Base-by-base conservation (phyloP, 2,113 vertebrate species). In the Syngnathus floridae region DNA sequence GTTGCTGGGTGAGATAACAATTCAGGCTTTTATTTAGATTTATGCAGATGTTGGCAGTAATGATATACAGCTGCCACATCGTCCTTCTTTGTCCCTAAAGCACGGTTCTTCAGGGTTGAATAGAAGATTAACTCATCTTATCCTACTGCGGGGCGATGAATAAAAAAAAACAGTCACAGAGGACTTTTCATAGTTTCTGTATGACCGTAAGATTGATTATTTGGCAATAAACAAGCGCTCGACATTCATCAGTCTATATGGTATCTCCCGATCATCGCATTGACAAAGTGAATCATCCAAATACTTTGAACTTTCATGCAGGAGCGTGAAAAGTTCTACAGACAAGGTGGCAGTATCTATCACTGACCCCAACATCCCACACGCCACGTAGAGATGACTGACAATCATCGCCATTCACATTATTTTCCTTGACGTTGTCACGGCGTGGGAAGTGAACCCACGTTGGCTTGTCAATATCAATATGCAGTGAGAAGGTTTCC, bases 1-100 rank as follows among this genome's bases (percentile, higher is more conserved):
- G 77, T 74, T 79, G 76, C 70, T 65, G 62, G 58, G 61, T 60
- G 61, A 70, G 62, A 69, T 71, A 80, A 84, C 72, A 81, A 86
- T 86, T 83, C 81, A 82, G 71, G 77, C 72, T 63, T 74, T 83
- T 88, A 88, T 88, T 88, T 86, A 86, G 85, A 88, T 88, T 83
- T 83, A 87, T 88, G 85, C 82, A 87, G 81, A 87, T 88, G 80
- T 77, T 75, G 78, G 76, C 70, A 65, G 72, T 86, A 86, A 84
- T 87, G 82, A 84, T 83, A 85, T 84, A 66, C 83, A 79, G 76
- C 64, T 63, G 74, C 9, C 80, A 45, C 65, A 4, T 41, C 49
- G 58, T 66, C 77, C 75, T 73, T 75, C 64, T 71, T 74, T 66
- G 57, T 78, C 69, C 64, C 19, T 58, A 66, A 64, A 69, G 54